A percentile compares a stretch with the other conserved stretches of the same genome.
Conservation (phyloP, 2,113 vertebrate genomes). For the Sinocyclocheilus anophthalmus region DNA sequence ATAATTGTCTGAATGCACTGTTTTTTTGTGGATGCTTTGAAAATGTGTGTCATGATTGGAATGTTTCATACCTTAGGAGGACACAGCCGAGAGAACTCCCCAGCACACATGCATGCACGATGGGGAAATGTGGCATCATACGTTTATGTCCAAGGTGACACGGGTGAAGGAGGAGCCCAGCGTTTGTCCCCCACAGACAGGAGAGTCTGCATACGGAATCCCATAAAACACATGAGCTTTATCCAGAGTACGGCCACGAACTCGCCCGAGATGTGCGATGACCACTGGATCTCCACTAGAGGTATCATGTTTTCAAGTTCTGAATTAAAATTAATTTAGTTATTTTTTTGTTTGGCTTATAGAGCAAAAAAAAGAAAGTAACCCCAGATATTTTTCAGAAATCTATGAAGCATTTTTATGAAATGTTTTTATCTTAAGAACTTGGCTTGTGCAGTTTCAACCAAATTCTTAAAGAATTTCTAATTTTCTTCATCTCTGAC, state of each 20-base stretch:
- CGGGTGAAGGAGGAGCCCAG: conserved; percentile 73
- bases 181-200: conserved; percentile 67
- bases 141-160: conserved; percentile 65
- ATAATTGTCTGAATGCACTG: not conserved
- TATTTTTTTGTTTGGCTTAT: not conserved
- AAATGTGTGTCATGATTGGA: not conserved
- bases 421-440: not conserved
- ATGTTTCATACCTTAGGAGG: conserved; percentile 66
- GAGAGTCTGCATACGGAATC: conserved; percentile 74
- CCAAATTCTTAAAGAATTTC: not conserved
- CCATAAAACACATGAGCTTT: conserved; percentile 74
- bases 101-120: conserved; percentile 69
- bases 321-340: not conserved
- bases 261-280: conserved; percentile 25
- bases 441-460: not conserved
- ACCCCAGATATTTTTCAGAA: not conserved
- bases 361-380: not conserved
- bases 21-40: not conserved
- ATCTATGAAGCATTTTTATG: not conserved
- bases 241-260: conserved; percentile 47
- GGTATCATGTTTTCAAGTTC: not conserved
- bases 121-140: conserved; percentile 73
- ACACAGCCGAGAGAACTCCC: conserved; percentile 64
- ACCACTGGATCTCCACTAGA: conserved; percentile 24
- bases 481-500: not conserved